A percentile compares a stretch with the other conserved stretches of the same genome.
phyloP scores from a whole-genome alignment of 2,113 vertebrate species.

The Colaptes auratus region DNA sequence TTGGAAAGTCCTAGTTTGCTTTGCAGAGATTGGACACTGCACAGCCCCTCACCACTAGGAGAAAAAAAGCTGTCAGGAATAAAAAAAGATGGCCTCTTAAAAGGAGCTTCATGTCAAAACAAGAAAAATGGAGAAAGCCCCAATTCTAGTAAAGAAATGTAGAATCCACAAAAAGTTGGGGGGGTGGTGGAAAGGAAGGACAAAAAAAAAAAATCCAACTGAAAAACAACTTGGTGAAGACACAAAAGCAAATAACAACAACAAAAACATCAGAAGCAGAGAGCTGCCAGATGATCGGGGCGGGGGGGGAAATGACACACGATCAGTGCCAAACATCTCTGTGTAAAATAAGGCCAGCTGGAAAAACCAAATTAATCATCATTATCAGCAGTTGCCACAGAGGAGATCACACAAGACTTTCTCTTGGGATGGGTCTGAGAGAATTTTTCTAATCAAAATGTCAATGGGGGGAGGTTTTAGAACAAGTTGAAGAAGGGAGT shows the following conservation, averaged over 20 bases:
- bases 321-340: constrained; percentile 37
- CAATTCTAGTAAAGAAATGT: background rate
- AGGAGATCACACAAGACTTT: constrained; percentile 9
- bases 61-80: constrained; percentile 3
- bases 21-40: constrained; percentile 17
- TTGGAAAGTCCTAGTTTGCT: constrained; percentile 4
- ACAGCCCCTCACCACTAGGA: background rate
- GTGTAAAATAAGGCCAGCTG: constrained; percentile 39
- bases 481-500: background rate
- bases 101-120: constrained; percentile 51
- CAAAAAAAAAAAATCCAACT: background rate
- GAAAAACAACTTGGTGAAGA: constrained; percentile 48
- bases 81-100: background rate
- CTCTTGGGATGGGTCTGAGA: constrained; percentile 26
- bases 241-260: constrained; percentile 59
- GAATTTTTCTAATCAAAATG: constrained; percentile 24
- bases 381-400: constrained; percentile 35
- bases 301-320: constrained; percentile 21
- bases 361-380: constrained; percentile 61
- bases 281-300: constrained; percentile 44
- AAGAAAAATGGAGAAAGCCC: constrained; percentile 61
- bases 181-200: background rate
- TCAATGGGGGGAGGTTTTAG: constrained; percentile 2
- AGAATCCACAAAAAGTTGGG: background rate
- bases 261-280: constrained; percentile 47